A percentile compares a stretch with the other conserved stretches of the same genome.
phyloP scores from a whole-genome alignment of 2,797 vertebrate species.

The Cryptoprocta ferox region DNA sequence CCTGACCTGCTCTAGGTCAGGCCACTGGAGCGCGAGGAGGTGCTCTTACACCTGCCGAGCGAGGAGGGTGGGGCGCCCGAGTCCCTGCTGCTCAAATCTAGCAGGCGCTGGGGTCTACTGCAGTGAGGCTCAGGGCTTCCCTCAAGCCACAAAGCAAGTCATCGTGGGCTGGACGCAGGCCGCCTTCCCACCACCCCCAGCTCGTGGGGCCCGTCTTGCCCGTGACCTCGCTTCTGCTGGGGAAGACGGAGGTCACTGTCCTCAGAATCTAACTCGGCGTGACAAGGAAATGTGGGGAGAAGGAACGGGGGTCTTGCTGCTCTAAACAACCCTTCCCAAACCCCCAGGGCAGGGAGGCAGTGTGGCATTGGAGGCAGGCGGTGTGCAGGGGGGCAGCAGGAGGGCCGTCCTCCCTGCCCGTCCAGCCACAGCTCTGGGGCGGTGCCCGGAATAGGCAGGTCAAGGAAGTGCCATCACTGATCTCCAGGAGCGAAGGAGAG shows the following conservation, averaged over 20 bases:
- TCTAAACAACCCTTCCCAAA: neutral
- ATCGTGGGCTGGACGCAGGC: neutral
- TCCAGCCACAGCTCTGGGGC: neutral
- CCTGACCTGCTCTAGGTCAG: fast-evolving
- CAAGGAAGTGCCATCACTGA: neutral
- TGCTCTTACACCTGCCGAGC: neutral
- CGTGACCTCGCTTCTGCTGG: no score
- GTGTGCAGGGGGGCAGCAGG: no score
- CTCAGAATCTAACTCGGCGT: neutral
- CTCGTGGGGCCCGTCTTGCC: neutral
- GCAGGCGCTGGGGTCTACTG: neutral
- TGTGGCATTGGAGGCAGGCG: no score
- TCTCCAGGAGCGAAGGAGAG: neutral
- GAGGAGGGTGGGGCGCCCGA: fast-evolving
- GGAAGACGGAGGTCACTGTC: no score
- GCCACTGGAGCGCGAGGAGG: neutral
- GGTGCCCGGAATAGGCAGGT: no score
- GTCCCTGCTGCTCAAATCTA: neutral
- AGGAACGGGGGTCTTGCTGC: fast-evolving
- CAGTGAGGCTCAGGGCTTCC: neutral
- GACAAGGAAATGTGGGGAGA: neutral
- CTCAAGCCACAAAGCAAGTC: neutral
- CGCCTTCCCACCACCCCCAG: neutral
- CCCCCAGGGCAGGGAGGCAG: neutral
- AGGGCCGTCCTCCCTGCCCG: no score